Evolutionary conservation across 2,797 vertebrate genomes (phyloP).

Genomic region (Mormyrops attenuatus): DNA sequence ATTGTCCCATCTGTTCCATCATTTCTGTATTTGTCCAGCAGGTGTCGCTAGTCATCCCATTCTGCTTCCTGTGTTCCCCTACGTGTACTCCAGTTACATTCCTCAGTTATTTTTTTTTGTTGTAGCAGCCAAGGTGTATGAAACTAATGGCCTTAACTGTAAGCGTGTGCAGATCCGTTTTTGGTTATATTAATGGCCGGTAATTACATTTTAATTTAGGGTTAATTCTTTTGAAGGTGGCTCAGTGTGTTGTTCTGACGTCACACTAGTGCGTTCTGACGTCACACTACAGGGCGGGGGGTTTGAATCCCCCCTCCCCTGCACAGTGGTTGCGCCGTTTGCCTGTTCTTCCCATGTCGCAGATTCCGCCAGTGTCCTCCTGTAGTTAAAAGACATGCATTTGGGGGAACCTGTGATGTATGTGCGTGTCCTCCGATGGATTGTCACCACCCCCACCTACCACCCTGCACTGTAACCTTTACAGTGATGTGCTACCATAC

Average conservation of each 20-base stretch:
- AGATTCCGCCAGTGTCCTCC: not conserved
- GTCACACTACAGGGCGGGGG: not conserved
- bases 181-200: not conserved
- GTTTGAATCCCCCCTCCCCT: not conserved
- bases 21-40: not conserved
- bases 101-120: not conserved
- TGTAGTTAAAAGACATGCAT: not conserved
- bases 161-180: not conserved
- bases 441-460: not conserved
- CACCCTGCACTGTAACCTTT: not conserved
- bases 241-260: not conserved
- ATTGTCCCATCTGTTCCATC: not conserved
- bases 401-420: not conserved
- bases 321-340: not conserved
- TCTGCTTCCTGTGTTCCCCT: not conserved
- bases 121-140: not conserved
- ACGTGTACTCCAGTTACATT: not conserved
- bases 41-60: not conserved
- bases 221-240: not conserved
- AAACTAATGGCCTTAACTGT: not conserved
- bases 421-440: not conserved
- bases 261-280: not conserved
- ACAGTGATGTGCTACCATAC: not conserved
- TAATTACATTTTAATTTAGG: not conserved
- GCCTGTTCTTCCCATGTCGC: not conserved